phyloP scores from a whole-genome alignment of 2,888 invertebrate genomes.

The Drosophila koepferae region DNA sequence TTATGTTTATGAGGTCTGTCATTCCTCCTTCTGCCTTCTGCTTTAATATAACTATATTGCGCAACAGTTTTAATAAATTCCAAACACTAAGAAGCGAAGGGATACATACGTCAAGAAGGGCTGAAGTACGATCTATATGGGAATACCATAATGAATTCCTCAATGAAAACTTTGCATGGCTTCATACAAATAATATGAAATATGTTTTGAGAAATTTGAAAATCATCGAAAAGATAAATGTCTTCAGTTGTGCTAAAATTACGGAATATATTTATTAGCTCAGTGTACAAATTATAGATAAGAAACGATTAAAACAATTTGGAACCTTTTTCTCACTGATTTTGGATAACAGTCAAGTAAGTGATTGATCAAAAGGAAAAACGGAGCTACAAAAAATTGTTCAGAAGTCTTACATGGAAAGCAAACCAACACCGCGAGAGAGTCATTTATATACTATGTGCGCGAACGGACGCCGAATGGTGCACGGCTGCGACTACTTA shows the following conservation, averaged over 20 bases:
- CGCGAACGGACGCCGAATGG: constrained; percentile 25
- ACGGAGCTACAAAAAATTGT: background rate
- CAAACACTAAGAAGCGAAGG: background rate
- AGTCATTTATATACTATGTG: constrained; percentile 20
- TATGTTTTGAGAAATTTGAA: background rate
- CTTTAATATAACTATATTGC: background rate
- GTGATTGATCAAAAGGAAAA: background rate
- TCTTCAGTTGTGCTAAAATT: background rate
- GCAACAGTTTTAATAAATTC: background rate
- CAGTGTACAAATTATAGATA: background rate
- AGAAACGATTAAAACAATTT: background rate
- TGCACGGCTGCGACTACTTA: constrained; percentile 38
- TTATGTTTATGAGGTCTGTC: background rate
- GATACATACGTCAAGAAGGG: background rate
- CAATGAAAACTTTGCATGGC: background rate
- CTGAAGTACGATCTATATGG: background rate
- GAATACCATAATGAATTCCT: background rate
- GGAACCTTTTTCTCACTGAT: background rate
- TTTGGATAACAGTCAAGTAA: background rate
- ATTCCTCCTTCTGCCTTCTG: background rate
- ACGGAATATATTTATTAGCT: background rate
- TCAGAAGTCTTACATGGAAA: background rate
- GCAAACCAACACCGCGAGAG: constrained; percentile 27
- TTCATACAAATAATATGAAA: background rate
- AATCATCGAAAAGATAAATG: background rate